phyloP scores from a whole-genome alignment of 2,113 vertebrate genomes.

The Chlorocebus sabaeus region DNA sequence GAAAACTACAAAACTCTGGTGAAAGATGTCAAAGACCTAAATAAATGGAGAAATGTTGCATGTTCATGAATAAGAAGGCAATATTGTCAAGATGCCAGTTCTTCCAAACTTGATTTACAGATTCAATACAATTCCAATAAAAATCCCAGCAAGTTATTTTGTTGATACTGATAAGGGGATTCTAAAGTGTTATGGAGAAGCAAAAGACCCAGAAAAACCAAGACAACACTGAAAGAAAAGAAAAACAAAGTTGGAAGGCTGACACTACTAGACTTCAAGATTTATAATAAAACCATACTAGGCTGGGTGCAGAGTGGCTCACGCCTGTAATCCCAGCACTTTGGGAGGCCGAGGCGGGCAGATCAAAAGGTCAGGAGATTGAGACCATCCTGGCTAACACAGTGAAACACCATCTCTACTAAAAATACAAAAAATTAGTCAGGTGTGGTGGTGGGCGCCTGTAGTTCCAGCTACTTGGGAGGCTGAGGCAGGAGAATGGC shows the following conservation, averaged over 20 bases:
- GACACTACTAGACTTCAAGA: neutral
- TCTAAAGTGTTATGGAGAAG: neutral
- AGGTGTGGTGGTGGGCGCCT: no score
- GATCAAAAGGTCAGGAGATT: no score
- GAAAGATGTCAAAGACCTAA: neutral
- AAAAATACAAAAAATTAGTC: no score
- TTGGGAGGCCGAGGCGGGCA: no score
- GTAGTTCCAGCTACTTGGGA: no score
- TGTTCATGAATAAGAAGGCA: neutral
- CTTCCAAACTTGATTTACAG: neutral
- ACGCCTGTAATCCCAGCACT: no score
- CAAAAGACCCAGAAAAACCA: neutral
- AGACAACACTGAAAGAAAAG: neutral
- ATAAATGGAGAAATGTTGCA: neutral
- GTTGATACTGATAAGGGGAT: neutral
- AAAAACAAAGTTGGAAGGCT: neutral
- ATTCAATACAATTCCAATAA: neutral
- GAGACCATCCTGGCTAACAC: no score
- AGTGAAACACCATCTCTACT: no score
- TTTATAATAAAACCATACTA: neutral
- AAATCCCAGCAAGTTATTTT: neutral
- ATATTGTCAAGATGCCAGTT: neutral
- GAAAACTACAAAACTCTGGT: neutral
- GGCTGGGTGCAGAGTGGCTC: no score
- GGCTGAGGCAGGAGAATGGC: no score